These are phyloP conservation scores for Cherax quadricarinatus DNA, from an alignment of 1,140 invertebrate species.

Conservation along the genomic window DNA sequence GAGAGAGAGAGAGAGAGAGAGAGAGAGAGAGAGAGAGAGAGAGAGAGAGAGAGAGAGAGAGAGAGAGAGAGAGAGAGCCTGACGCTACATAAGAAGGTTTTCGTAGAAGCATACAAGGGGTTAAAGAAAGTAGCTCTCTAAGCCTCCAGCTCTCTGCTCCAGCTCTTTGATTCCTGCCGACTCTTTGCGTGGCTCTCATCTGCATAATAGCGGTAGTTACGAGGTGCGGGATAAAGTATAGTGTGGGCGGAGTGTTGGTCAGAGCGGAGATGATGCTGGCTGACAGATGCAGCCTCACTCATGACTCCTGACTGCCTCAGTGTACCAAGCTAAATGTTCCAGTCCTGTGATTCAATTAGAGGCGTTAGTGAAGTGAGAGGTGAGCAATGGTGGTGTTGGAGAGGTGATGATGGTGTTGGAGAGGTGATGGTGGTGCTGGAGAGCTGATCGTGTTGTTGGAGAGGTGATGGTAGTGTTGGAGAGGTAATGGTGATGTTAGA, in stretches of 20 bases:
- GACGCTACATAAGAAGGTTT: too few species aligned
- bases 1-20: background rate
- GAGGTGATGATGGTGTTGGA: too few species aligned
- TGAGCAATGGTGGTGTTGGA: background rate
- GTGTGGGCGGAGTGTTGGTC: background rate
- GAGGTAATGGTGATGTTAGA: too few species aligned
- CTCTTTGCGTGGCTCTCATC: background rate
- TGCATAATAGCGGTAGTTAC: background rate
- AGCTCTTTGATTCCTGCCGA: background rate
- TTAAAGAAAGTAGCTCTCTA: background rate
- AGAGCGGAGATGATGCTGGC: background rate
- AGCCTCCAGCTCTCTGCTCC: background rate
- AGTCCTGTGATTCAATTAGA: slow-evolving; percentile 5
- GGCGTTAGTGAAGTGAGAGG: background rate
- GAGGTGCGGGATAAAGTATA: background rate
- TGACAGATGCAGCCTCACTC: background rate
- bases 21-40: background rate
- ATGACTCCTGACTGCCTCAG: background rate
- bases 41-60: background rate
- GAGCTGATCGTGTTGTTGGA: too few species aligned
- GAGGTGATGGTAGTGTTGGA: too few species aligned
- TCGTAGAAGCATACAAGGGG: too few species aligned
- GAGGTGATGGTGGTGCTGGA: too few species aligned
- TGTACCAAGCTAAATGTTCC: background rate
- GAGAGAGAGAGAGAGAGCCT: background rate